phyloP scores from a whole-genome alignment of 2,797 vertebrate species.

The Anguilla marmorata region DNA sequence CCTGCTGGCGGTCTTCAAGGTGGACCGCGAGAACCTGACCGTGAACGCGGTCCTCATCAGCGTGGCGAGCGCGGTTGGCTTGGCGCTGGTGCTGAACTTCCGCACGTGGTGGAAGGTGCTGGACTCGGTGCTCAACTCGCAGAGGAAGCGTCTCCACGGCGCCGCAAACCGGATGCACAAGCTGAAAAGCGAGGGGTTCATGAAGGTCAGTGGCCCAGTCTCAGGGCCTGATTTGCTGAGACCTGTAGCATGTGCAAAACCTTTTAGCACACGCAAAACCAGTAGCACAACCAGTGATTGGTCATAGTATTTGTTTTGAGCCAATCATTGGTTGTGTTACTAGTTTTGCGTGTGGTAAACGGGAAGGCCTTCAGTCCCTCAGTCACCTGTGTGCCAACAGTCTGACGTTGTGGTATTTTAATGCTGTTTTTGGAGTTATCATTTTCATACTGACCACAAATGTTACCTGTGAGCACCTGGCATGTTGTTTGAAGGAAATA shows the following conservation, averaged over 20 bases:
- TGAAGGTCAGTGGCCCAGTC: slow-evolving; percentile 80
- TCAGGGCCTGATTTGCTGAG: too few relatives aligned
- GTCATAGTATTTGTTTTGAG: too few relatives aligned
- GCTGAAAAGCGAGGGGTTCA: slow-evolving; percentile 96
- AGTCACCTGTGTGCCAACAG: background rate
- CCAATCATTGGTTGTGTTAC: too few relatives aligned
- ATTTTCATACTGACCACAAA: background rate
- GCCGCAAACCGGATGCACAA: slow-evolving; percentile 92
- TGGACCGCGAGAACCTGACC: slow-evolving; percentile 83
- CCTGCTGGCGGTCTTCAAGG: slow-evolving; percentile 88
- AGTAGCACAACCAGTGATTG: too few relatives aligned
- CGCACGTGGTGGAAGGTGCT: slow-evolving; percentile 97
- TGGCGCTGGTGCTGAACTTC: slow-evolving; percentile 89
- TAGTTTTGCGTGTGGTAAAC: too few relatives aligned
- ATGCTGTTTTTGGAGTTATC: background rate
- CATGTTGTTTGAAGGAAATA: background rate
- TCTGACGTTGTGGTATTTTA: background rate
- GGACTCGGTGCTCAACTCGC: slow-evolving; percentile 92
- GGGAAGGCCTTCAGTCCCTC: background rate
- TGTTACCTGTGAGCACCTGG: background rate
- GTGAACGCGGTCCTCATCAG: slow-evolving; percentile 89
- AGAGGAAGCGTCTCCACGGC: slow-evolving; percentile 88
- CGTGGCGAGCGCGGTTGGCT: slow-evolving; percentile 84
- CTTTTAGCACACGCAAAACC: too few relatives aligned
- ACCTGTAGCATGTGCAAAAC: too few relatives aligned